Percentiles rank a stretch among this genome's conserved stretches.
These are phyloP conservation scores for Pseudomyrmex pallidus DNA, from an alignment of 1,140 invertebrate genomes.

Conservation along the genomic window DNA sequence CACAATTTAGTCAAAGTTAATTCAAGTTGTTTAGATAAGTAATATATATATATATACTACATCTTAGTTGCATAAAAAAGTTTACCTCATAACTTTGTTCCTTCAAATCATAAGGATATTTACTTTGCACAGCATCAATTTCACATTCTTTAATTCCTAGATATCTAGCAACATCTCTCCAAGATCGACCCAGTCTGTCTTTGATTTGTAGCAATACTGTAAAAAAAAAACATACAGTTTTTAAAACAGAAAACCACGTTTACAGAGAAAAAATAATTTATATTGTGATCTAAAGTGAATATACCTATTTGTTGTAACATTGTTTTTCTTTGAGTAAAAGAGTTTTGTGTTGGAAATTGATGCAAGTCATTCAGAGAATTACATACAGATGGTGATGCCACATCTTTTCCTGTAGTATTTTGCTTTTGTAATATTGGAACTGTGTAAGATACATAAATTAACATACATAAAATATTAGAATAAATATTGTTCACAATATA, in stretches of 20 bases:
- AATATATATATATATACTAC: constrained; percentile 29
- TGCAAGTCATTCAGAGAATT: neutral
- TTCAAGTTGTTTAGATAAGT: neutral
- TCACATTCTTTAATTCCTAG: constrained; percentile 84
- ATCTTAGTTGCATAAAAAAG: constrained; percentile 4
- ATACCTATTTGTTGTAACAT: constrained; percentile 55
- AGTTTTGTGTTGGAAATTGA: neutral
- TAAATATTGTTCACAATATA: too few species aligned
- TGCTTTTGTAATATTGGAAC: too few species aligned
- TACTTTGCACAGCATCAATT: constrained; percentile 84
- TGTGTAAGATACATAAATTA: too few species aligned
- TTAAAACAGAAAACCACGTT: neutral
- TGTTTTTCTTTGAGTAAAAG: neutral
- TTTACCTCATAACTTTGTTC: constrained; percentile 75
- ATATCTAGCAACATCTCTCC: constrained; percentile 86
- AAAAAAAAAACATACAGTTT: constrained; percentile 51
- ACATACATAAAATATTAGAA: too few species aligned
- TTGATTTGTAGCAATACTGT: constrained; percentile 75
- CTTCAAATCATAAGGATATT: constrained; percentile 68
- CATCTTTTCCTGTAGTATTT: too few species aligned
- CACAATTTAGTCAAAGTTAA: constrained; percentile 22
- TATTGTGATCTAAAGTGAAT: neutral
- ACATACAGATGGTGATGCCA: neutral
- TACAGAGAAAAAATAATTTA: neutral
- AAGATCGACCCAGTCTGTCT: constrained; percentile 85